Evolutionary conservation across 2,797 vertebrate species (phyloP), one percentile per base, ranked within the genome.

Genomic region (Catostomus latipinnis): DNA sequence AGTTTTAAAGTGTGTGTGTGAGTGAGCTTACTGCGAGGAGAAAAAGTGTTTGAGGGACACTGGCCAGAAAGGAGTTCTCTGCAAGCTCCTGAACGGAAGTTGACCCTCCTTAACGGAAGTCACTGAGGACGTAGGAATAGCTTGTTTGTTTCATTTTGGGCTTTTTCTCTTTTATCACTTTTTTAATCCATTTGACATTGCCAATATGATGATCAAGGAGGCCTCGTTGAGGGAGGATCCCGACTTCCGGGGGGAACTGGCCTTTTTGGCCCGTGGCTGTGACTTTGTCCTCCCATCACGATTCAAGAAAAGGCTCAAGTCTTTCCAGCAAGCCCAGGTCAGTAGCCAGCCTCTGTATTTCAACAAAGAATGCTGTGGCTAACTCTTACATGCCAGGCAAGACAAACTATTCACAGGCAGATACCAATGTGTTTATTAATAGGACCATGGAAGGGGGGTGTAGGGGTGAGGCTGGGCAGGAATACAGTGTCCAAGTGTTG

Each of bases 121-220:
- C 71, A 68, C 60, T 1, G 49, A 82, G 74, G 82, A 85, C 70
- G 22, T 74, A 60, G 81, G 76, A 80, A 65, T 78, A 70, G 61
- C 66, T 78, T 81, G n/a, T 57, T n/a, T n/a, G 10, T 69, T 74
- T 61, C 61, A 60, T 71, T 78, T 11, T 46, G 67, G 56, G 57
- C 34, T 80, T 60, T 71, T 54, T 80, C 80, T 76, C 16, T 60
- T 70, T 58, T 74, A 46, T 22, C 48, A 65, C 45, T 78, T 74
- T 56, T 74, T 65, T 3, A 57, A 57, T 57, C 53, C 60, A 74
- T 67, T 83, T 71, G 82, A 81, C 81, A 79, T 82, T 75, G 76
- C 84, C 78, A 94, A 93, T 90, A 99, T 99, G 98, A 99, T 98
- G 96, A 99, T 99, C 93, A 98, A 98, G 93, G 97, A 99, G 92